phyloP scores from a whole-genome alignment of 2,113 vertebrate species.

The Corvus moneduloides region DNA sequence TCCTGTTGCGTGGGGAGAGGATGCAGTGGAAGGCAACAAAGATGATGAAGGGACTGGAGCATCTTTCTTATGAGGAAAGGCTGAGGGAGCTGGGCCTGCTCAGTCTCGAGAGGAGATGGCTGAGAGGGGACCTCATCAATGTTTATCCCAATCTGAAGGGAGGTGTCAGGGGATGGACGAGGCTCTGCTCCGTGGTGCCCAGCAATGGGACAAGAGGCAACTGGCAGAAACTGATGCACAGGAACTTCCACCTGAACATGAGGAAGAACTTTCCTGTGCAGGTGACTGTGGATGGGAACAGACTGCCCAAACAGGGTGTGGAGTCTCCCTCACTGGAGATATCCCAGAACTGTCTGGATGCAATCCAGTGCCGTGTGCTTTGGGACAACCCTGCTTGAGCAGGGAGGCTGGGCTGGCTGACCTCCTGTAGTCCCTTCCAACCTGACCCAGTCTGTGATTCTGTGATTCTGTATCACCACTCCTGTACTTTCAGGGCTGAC shows the following conservation, averaged over 20 bases:
- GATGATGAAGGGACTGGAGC: background rate
- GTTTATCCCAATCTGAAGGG: background rate
- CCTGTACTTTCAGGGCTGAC: background rate
- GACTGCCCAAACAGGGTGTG: background rate
- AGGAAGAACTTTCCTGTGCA: background rate
- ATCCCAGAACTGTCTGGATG: background rate
- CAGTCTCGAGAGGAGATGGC: background rate
- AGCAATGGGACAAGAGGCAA: background rate
- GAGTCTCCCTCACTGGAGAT: background rate
- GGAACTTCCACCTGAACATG: background rate
- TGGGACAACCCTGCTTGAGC: background rate
- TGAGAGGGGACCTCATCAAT: background rate
- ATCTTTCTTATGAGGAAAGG: background rate
- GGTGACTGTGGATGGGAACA: background rate
- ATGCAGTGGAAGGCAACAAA: background rate
- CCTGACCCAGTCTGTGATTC: background rate
- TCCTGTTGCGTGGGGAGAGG: background rate
- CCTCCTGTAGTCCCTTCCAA: background rate
- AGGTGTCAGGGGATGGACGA: background rate
- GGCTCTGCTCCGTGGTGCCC: background rate
- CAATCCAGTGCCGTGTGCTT: background rate
- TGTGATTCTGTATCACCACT: background rate
- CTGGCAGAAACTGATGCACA: background rate
- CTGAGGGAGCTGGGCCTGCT: background rate
- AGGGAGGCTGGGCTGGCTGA: background rate